Percentiles rank a stretch among this genome's conserved stretches.
Conservation (phyloP, 1,140 invertebrate species). For the Plutomurus gul region DNA sequence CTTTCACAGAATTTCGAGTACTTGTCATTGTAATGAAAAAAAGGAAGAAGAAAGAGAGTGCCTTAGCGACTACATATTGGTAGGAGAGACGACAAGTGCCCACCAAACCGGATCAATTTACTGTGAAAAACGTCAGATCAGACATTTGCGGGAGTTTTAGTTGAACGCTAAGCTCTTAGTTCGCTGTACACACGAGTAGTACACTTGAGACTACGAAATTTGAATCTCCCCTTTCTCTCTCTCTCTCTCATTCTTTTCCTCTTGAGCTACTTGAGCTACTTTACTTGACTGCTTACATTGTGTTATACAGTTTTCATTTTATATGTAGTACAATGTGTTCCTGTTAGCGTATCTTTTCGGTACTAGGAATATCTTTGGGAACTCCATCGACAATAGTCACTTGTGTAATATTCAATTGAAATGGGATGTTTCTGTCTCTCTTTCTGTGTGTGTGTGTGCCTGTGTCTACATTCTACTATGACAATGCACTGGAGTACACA, state of each 20-base stretch:
- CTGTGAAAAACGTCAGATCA: slow-evolving; percentile 9
- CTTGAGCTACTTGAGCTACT: neutral
- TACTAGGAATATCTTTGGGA: too few relatives aligned
- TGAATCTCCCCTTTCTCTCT: neutral
- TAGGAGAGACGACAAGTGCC: neutral
- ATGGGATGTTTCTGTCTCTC: neutral
- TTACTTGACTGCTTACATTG: neutral
- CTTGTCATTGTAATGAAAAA: neutral
- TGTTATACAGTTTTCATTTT: neutral
- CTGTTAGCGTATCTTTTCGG: too few relatives aligned
- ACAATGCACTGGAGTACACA: too few relatives aligned
- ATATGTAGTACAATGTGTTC: neutral
- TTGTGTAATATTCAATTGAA: neutral
- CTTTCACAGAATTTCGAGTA: neutral
- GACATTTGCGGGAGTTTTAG: slow-evolving; percentile 22
- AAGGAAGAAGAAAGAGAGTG: neutral
- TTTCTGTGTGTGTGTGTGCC: too few relatives aligned
- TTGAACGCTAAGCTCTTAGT: neutral
- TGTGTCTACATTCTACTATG: too few relatives aligned
- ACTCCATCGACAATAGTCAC: too few relatives aligned
- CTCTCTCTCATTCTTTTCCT: neutral
- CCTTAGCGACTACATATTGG: neutral
- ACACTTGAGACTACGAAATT: neutral
- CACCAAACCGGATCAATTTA: slow-evolving; percentile 23
- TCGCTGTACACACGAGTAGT: neutral